Percentiles rank a stretch among this genome's conserved stretches.
phyloP scores from a whole-genome alignment of 2,888 invertebrate species.

The Ophion costatus region DNA sequence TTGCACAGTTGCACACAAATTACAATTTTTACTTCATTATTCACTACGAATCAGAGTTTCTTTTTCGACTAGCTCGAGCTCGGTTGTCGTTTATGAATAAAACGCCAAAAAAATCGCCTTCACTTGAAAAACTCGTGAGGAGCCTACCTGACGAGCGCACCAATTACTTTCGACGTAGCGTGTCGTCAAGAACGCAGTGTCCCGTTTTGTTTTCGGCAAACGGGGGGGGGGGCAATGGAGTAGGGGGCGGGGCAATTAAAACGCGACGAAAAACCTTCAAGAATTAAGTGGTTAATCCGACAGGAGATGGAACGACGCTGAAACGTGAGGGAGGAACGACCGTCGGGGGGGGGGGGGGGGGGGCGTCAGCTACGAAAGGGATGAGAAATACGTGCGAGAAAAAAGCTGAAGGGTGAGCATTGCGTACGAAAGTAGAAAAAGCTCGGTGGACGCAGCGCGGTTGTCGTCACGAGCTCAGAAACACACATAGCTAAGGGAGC shows the following conservation, averaged over 20 bases:
- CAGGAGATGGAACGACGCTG: neutral
- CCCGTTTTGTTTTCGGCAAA: too few species aligned
- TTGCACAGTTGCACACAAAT: too few species aligned
- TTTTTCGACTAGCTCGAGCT: too few species aligned
- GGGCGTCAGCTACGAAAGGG: neutral
- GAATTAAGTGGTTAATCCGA: conserved; percentile 54
- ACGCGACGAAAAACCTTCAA: conserved; percentile 13
- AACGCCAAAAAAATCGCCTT: too few species aligned
- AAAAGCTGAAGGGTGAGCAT: conserved; percentile 1
- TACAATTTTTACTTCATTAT: too few species aligned
- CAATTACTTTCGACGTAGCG: too few species aligned
- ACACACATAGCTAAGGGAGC: conserved; percentile 26
- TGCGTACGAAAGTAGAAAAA: neutral
- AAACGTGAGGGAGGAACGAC: neutral
- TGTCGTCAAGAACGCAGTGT: too few species aligned
- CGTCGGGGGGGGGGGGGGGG: neutral
- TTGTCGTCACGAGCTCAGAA: conserved; percentile 48
- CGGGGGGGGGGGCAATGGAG: too few species aligned
- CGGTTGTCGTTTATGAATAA: too few species aligned
- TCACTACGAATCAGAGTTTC: too few species aligned
- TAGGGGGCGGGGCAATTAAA: neutral
- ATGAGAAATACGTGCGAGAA: conserved; percentile 30
- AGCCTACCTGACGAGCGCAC: too few species aligned
- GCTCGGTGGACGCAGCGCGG: neutral
- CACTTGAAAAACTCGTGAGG: too few species aligned